phyloP scores from a whole-genome alignment of 2,797 vertebrate species.

The Syngnathus acus region DNA sequence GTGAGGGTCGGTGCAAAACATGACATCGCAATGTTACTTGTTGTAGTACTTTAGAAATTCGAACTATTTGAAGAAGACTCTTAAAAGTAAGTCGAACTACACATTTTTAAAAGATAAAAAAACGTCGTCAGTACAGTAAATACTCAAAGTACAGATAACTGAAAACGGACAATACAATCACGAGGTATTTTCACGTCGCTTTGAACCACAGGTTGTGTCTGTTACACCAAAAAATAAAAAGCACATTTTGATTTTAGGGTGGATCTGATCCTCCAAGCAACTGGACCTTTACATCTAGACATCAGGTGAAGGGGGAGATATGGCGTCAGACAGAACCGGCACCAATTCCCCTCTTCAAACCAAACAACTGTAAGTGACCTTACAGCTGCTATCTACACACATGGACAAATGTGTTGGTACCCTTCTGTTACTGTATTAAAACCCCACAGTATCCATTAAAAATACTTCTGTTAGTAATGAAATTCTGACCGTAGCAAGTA shows the following conservation, averaged over 20 bases:
- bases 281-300: constrained; percentile 46
- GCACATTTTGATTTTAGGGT: constrained; percentile 32
- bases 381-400: not conserved
- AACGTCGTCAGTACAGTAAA: not conserved
- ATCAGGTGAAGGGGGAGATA: constrained; percentile 38
- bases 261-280: constrained; percentile 9
- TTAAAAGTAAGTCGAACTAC: not conserved
- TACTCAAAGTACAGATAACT: not conserved
- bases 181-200: not conserved
- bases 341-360: constrained; percentile 55
- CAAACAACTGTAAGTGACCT: constrained; percentile 41
- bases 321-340: constrained; percentile 54
- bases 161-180: not conserved
- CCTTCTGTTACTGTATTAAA: too few relatives aligned
- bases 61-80: too few relatives aligned
- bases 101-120: not conserved
- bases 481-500: too few relatives aligned
- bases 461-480: too few relatives aligned
- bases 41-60: not conserved
- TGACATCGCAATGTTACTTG: not conserved
- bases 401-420: not conserved
- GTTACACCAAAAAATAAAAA: not conserved
- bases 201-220: not conserved
- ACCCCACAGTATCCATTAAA: too few relatives aligned
- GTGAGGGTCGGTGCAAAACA: not conserved